These are phyloP conservation scores for Eupithecia centaureata DNA, from an alignment of 2,888 invertebrate genomes.

Conservation along the genomic window DNA sequence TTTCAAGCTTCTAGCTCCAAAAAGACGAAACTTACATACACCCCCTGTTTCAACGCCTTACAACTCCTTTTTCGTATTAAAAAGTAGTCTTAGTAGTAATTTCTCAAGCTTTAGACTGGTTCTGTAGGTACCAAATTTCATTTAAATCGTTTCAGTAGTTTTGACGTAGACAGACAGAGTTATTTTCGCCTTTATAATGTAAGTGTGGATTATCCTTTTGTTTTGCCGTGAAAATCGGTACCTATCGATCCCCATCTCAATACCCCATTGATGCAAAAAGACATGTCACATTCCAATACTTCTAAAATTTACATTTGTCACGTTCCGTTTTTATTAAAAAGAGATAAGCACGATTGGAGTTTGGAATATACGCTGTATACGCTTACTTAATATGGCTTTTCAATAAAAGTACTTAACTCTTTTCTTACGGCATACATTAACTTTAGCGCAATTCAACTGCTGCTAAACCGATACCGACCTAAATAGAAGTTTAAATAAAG, in stretches of 20 bases:
- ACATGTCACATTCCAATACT: background rate
- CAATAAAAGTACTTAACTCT: too few species aligned
- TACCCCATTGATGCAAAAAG: background rate
- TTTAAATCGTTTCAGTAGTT: too few species aligned
- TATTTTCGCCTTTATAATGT: too few species aligned
- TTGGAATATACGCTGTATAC: background rate
- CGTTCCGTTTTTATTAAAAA: background rate
- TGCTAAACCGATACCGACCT: background rate
- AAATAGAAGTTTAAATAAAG: background rate
- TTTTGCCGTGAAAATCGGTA: background rate
- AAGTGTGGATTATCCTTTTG: conserved; percentile 5
- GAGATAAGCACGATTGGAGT: background rate
- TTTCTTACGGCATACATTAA: background rate
- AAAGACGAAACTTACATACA: too few species aligned
- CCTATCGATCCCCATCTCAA: background rate
- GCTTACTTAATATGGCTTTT: background rate
- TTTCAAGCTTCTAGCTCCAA: too few species aligned
- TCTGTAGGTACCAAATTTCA: too few species aligned
- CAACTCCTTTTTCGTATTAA: too few species aligned
- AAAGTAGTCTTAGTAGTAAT: too few species aligned
- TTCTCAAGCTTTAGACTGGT: too few species aligned
- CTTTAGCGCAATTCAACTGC: background rate
- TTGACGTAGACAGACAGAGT: too few species aligned
- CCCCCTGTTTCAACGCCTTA: too few species aligned
- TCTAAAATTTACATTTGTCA: background rate